phyloP scores from a whole-genome alignment of 2,888 invertebrate species.

The Helleia helle region DNA sequence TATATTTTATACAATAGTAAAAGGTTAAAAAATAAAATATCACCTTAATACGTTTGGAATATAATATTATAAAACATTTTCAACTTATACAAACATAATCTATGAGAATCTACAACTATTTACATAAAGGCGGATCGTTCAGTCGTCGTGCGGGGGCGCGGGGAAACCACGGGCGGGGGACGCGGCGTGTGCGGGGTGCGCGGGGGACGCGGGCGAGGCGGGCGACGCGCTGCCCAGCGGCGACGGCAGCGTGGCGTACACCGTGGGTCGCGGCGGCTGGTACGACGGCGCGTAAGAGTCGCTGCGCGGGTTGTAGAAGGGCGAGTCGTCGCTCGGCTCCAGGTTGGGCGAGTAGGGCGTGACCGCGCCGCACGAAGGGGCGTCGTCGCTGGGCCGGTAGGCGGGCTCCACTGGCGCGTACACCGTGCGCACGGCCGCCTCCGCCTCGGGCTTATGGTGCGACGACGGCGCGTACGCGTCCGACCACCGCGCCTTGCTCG shows the following conservation, averaged over 20 bases:
- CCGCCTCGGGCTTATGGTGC: slow-evolving; percentile 72
- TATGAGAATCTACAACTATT: slow-evolving; percentile 64
- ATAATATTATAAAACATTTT: slow-evolving; percentile 72
- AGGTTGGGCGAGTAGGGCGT: slow-evolving; percentile 67
- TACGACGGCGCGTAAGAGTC: slow-evolving; percentile 68
- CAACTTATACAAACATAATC: slow-evolving; percentile 67
- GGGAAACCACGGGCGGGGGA: slow-evolving; percentile 40
- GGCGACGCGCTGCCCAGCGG: slow-evolving; percentile 56
- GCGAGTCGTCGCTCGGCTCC: slow-evolving; percentile 60
- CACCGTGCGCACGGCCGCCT: slow-evolving; percentile 67
- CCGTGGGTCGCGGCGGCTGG: slow-evolving; percentile 63
- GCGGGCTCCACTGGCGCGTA: slow-evolving; percentile 64
- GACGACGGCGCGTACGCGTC: slow-evolving; percentile 78
- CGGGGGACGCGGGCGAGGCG: slow-evolving; percentile 52
- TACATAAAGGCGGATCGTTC: slow-evolving; percentile 60
- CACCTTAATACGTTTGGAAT: slow-evolving; percentile 34
- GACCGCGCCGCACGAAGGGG: slow-evolving; percentile 67
- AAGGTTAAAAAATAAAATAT: slow-evolving; percentile 19
- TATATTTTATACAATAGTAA: neutral
- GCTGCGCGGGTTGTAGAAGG: slow-evolving; percentile 68
- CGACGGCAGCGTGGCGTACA: slow-evolving; percentile 65
- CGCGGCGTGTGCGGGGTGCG: slow-evolving; percentile 49
- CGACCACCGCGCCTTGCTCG: slow-evolving; percentile 77
- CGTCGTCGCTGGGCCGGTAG: slow-evolving; percentile 65
- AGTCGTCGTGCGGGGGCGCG: slow-evolving; percentile 37